Evolutionary conservation across 1,140 invertebrate genomes (phyloP).

Genomic region (Drosophila orena): DNA sequence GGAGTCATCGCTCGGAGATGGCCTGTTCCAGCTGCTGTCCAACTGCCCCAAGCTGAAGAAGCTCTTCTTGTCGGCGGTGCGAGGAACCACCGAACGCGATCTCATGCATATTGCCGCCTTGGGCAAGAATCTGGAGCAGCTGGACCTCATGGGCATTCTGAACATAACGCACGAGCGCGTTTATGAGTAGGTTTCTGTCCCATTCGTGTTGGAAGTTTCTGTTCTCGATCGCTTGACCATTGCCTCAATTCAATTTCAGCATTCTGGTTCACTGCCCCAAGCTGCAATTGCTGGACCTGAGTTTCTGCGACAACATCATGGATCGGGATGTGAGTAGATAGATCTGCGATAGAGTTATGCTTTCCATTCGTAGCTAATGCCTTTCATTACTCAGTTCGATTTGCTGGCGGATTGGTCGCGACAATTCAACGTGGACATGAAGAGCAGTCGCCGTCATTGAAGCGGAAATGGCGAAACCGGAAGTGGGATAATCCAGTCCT

Average conservation of each 20-base stretch:
- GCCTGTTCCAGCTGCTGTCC: conserved; percentile 85
- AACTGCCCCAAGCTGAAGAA: conserved; percentile 90
- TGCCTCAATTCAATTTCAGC: conserved; percentile 79
- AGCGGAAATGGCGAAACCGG: conserved; percentile 5
- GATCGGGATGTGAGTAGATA: conserved; percentile 87
- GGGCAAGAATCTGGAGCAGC: conserved; percentile 89
- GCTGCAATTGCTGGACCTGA: conserved; percentile 92
- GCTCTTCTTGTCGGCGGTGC: conserved; percentile 90
- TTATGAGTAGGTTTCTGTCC: conserved; percentile 86
- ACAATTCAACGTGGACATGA: conserved; percentile 78
- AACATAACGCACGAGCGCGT: conserved; percentile 90
- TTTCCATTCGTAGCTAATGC: background rate
- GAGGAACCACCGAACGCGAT: conserved; percentile 91
- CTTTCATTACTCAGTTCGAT: conserved; percentile 33
- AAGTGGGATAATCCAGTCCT: background rate
- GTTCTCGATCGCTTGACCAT: background rate
- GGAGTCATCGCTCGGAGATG: conserved; percentile 86
- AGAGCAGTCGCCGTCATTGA: conserved; percentile 64
- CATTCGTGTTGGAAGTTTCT: background rate
- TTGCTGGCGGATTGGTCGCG: conserved; percentile 72
- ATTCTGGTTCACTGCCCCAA: conserved; percentile 88
- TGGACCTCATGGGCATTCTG: conserved; percentile 93
- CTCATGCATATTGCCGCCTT: conserved; percentile 89
- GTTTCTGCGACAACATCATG: conserved; percentile 93
- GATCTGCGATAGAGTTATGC: too few relatives aligned